Base-by-base conservation (phyloP, 2,113 vertebrate genomes). In the Coreoperca whiteheadi region DNA sequence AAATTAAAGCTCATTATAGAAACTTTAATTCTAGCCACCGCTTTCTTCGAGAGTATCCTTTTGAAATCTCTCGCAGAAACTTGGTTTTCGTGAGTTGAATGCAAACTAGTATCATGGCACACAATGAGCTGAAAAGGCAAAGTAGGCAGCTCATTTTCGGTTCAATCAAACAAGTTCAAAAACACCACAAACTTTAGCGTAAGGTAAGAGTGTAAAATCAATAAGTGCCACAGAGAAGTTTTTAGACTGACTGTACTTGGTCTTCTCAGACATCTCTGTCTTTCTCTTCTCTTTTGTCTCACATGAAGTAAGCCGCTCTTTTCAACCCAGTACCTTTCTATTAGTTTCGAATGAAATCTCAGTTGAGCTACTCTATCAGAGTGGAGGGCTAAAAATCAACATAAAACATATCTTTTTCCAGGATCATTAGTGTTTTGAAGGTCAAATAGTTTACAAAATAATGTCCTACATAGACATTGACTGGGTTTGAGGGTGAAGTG, bases 1-100 rank as follows among this genome's bases (percentile, higher is more conserved):
- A 34, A 74, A 73, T 63, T 23, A 79, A 86, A 72, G 56, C 66
- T 79, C 53, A 81, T 81, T 75, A 81, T 48, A 68, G 67, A 32
- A 68, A 69, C 25, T 16, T 79, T 56, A 73, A 86, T 79, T 83
- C 66, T 37, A 37, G 12, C 14, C 50, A 66, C 37, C 48, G 70
- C 28, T 74, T 72, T 83, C 77, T 72, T 73, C 1, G 10, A 68
- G 34, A 70, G 75, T 41, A 60, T 85, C 59, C 70, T 70, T 79
- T 51, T 25, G 23, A 77, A n/a, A 73, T 69, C 34, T 79, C 34
- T 69, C 69, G 21, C n/a, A 72, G 64, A 78, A n/a, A 56, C 32
- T 28, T 25, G 30, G 32, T 32, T 41, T n/a, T 69, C 7, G 7
- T 56, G 37, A 18, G 21, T 51, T 60, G 64, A 73, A 73, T 72